Percentiles rank a stretch among this genome's conserved stretches.
These are phyloP conservation scores for Drosophila sulfurigaster DNA, from an alignment of 1,140 invertebrate genomes.

Conservation along the genomic window DNA sequence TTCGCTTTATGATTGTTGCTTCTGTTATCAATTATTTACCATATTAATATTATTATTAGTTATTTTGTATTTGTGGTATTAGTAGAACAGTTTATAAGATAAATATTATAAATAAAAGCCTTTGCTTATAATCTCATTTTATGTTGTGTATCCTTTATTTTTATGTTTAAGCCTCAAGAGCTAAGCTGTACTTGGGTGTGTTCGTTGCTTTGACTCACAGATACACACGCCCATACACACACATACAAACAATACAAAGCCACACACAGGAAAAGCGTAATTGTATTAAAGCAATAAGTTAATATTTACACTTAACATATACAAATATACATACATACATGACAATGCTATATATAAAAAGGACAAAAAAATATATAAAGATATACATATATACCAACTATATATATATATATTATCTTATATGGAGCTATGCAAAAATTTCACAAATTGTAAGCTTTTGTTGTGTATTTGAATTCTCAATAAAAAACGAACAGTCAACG, in stretches of 20 bases:
- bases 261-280: slow-evolving; percentile 51
- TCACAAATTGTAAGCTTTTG: slow-evolving; percentile 80
- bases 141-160: slow-evolving; percentile 15
- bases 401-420: slow-evolving; percentile 41
- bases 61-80: slow-evolving; percentile 51
- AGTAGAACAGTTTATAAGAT: slow-evolving; percentile 45
- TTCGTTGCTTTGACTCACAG: slow-evolving; percentile 47
- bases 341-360: slow-evolving; percentile 56
- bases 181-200: slow-evolving; percentile 52
- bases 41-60: slow-evolving; percentile 56
- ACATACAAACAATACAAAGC: slow-evolving; percentile 49
- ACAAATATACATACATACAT: slow-evolving; percentile 77
- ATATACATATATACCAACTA: slow-evolving; percentile 40
- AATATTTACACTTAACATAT: slow-evolving; percentile 77
- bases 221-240: too few relatives aligned
- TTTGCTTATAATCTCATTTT: slow-evolving; percentile 36
- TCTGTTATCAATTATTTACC: slow-evolving; percentile 46
- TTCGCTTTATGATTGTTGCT: slow-evolving; percentile 44
- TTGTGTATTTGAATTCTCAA: slow-evolving; percentile 80
- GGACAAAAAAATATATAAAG: slow-evolving; percentile 37
- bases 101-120: slow-evolving; percentile 42
- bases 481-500: slow-evolving; percentile 61
- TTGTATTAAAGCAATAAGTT: slow-evolving; percentile 71
- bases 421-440: slow-evolving; percentile 49
- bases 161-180: slow-evolving; percentile 29